Conservation (phyloP, 1,140 invertebrate species). For the Drosophila punjabiensis region DNA sequence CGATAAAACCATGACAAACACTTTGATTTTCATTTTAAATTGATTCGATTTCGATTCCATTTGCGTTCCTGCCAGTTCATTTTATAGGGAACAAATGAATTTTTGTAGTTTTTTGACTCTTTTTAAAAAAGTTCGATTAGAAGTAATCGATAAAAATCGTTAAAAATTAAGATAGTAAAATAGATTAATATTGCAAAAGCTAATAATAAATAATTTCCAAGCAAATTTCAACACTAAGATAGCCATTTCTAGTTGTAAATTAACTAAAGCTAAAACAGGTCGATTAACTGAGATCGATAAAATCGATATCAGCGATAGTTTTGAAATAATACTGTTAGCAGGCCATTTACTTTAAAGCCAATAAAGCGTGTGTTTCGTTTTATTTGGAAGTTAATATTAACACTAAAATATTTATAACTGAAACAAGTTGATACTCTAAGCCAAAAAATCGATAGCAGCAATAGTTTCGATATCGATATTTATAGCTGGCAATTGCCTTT, state of each 20-base stretch:
- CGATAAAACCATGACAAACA: slow-evolving; percentile 22
- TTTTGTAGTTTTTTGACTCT: background rate
- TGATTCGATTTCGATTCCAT: slow-evolving; percentile 12
- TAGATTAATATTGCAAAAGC: background rate
- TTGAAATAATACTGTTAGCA: background rate
- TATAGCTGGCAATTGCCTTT: too few species aligned
- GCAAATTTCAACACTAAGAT: background rate
- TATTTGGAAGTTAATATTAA: background rate
- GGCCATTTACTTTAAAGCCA: too few species aligned
- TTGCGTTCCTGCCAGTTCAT: background rate
- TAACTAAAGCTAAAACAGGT: background rate
- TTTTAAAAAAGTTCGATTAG: background rate
- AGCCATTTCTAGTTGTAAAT: background rate
- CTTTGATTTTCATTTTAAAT: slow-evolving; percentile 30
- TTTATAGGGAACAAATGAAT: background rate
- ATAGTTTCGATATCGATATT: background rate
- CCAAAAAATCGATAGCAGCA: background rate
- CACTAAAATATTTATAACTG: background rate
- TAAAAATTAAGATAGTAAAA: background rate
- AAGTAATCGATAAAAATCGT: background rate
- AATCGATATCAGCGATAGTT: background rate
- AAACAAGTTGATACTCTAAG: background rate
- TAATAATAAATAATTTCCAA: background rate
- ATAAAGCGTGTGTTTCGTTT: too few species aligned
- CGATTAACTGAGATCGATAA: background rate